These are phyloP conservation scores for Heliconius erato DNA, from an alignment of 2,888 invertebrate genomes.

Conservation along the genomic window DNA sequence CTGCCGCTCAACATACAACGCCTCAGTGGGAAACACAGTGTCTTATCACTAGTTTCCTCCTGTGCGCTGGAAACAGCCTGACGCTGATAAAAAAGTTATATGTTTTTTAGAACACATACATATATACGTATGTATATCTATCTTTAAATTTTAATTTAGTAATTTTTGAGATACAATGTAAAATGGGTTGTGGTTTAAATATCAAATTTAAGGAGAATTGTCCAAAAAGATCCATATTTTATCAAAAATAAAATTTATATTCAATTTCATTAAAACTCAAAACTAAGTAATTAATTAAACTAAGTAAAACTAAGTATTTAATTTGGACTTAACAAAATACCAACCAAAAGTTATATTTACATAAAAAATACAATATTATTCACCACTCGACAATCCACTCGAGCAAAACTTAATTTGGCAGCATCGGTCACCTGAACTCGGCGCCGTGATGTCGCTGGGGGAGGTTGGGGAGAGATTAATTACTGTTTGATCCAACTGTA, in stretches of 20 bases:
- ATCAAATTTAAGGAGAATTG: too few species aligned
- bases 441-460: conserved; percentile 67
- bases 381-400: conserved; percentile 31
- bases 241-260: background rate
- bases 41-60: background rate
- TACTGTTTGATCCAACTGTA: conserved; percentile 77
- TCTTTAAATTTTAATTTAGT: too few species aligned
- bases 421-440: conserved; percentile 69
- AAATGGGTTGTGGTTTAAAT: too few species aligned
- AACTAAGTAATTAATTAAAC: background rate
- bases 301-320: too few species aligned
- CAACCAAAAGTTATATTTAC: background rate
- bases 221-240: too few species aligned
- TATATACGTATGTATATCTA: too few species aligned
- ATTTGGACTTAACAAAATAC: background rate
- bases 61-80: too few species aligned
- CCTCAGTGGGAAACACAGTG: background rate
- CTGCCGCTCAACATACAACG: background rate
- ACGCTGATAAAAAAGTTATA: too few species aligned
- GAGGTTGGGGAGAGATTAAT: conserved; percentile 72
- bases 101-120: too few species aligned
- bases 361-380: background rate
- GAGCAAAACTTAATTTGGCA: conserved; percentile 36
- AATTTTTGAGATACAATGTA: too few species aligned
- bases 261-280: background rate